These are phyloP conservation scores for Ceratina australensis DNA, from an alignment of 1,140 invertebrate species.

Conservation along the genomic window DNA sequence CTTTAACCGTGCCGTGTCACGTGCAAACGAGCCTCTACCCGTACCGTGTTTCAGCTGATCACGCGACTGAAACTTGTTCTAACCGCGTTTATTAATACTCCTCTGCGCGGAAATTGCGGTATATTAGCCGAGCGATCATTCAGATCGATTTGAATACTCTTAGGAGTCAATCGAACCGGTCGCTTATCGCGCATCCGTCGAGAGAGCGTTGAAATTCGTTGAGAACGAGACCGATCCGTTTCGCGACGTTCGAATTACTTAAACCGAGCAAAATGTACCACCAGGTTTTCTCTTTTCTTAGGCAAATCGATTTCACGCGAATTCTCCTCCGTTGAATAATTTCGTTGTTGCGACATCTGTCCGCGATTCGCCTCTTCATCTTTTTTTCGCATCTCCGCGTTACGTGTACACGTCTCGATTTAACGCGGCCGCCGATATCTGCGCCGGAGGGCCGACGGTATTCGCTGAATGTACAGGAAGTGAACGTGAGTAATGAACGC, in stretches of 20 bases:
- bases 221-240: background rate
- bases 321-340: background rate
- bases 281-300: background rate
- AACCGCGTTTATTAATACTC: constrained; percentile 34
- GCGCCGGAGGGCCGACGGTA: background rate
- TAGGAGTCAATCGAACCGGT: background rate
- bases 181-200: too few relatives aligned
- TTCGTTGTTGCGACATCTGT: background rate
- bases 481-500: background rate
- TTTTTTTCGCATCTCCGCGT: background rate
- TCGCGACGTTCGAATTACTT: background rate
- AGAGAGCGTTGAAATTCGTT: background rate
- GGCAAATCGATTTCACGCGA: background rate
- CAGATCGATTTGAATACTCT: constrained; percentile 13
- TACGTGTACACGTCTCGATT: constrained; percentile 2
- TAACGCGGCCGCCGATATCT: background rate
- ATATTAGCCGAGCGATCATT: constrained; percentile 8
- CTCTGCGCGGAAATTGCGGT: constrained; percentile 9
- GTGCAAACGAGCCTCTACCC: constrained; percentile 13
- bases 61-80: constrained; percentile 45
- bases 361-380: background rate
- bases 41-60: constrained; percentile 18
- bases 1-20: constrained; percentile 21
- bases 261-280: background rate
- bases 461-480: background rate